Base-by-base conservation (phyloP, 2,797 vertebrate genomes). In the Anableps anableps region DNA sequence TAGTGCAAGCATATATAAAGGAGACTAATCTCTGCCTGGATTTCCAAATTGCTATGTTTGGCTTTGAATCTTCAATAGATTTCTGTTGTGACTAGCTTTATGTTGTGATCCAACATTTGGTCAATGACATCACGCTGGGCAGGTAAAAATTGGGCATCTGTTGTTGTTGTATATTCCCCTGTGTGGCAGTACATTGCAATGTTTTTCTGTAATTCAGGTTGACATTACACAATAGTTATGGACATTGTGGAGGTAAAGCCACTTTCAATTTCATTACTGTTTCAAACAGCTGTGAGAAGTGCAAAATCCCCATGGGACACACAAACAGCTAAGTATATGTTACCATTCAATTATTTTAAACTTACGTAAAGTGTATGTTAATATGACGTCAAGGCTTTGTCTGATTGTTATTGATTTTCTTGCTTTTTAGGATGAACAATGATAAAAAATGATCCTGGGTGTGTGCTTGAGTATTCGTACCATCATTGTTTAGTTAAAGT, bases 401-500 rank as follows among this genome's bases (percentile, higher is more conserved):
- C 3, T 68, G 8, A 38, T 1, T 68, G 23, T 68, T 43, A 23
- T 68, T 19, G 36, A 68, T 5, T 4, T 21, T 14, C 9, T 41
- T 68, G 36, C 36, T 41, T 64, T 34, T 41, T 6, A n/a, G 26
- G 5, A 26, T 23, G 43, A 14, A n/a, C 26, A 14, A n/a, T 70
- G 38, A 43, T 23, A 48, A 50, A 31, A 29, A 72, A 72, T 17
- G n/a, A n/a, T n/a, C n/a, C n/a, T n/a, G n/a, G 26, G 51, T 55
- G 9, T 13, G 0, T 10, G n/a, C 45, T 50, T 10, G 4, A 50
- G 47, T 21, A 51, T 45, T 71, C n/a, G 9, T 21, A 26, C n/a
- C 43, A 78, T 80, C 50, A 51, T 47, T 34, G 74, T 64, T 80
- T 48, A 60, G 55, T 75, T 55, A 77, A 94, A 89, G 77, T 84